Evolutionary conservation across 1,140 invertebrate species (phyloP), one percentile per base, ranked within the genome.

Genomic region (Saccostrea echinata): DNA sequence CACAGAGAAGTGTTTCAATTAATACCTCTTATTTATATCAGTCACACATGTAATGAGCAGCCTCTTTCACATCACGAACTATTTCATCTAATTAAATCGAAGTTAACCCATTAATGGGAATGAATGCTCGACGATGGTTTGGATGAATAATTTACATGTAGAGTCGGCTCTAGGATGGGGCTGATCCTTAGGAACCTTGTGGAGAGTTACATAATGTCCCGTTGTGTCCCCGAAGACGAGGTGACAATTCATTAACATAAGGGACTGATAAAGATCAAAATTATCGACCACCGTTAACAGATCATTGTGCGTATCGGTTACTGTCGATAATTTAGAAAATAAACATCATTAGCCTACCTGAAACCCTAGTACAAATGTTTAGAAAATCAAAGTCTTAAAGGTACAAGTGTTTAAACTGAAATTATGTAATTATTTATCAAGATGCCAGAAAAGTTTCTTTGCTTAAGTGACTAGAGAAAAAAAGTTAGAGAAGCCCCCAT

Each of bases 21-120:
- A 76, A 76, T 76, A 76, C 27, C 68, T 76, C 27, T 27, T 76
- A 76, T 76, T 27, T 33, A 33, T 76, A 30, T 33, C 68, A 30
- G 16, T 76, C 30, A 27, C 68, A 76, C 68, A 27, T 76, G 68
- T 76, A 76, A 76, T 33, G 68, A 76, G 68, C 27, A 76, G 27
- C 68, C 68, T 33, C 68, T 76, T 76, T 76, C 68, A 76, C 68
- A 76, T 76, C 68, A 76, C 68, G 68, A 76, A 76, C 68, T 33
- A 76, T 76, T 76, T 76, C 68, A 76, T 76, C 68, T 76, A 76
- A 76, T 76, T 76, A 76, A 76, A 76, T 76, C 68, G 68, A 76
- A 76, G 68, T 76, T 76, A 76, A 76, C 24, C 68, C 68, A 76
- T 76, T 76, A 76, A 30, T 76, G 24, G 68, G 27, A 30, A 16